Conservation (phyloP, 1,140 invertebrate species). For the Homarus americanus region DNA sequence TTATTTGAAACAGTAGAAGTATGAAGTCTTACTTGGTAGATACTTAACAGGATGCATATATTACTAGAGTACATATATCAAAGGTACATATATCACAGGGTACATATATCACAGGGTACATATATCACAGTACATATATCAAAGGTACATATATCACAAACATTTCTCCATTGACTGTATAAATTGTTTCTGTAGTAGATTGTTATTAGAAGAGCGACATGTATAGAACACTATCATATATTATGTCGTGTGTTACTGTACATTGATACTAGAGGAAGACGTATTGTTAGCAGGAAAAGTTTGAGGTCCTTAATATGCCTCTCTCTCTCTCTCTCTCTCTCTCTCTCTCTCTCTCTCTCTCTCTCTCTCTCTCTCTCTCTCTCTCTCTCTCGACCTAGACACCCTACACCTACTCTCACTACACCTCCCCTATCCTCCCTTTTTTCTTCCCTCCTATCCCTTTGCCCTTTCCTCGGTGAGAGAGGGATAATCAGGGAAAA, state of each 20-base stretch:
- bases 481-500: no score
- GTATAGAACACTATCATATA: not conserved
- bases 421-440: not conserved
- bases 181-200: no score
- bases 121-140: no score
- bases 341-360: slow-evolving; percentile 19
- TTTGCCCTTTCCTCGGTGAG: not conserved
- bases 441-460: not conserved
- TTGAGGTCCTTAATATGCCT: not conserved
- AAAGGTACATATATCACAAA: no score
- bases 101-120: no score
- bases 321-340: not conserved
- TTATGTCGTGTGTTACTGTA: not conserved
- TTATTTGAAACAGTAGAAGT: no score
- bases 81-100: no score
- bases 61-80: no score
- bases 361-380: not conserved
- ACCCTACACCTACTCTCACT: not conserved
- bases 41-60: no score
- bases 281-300: not conserved
- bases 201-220: not conserved
- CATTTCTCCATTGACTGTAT: no score
- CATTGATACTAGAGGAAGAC: not conserved
- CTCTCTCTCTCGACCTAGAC: not conserved
- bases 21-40: no score